phyloP scores from a whole-genome alignment of 2,888 invertebrate genomes.

The Drosophila picticornis region DNA sequence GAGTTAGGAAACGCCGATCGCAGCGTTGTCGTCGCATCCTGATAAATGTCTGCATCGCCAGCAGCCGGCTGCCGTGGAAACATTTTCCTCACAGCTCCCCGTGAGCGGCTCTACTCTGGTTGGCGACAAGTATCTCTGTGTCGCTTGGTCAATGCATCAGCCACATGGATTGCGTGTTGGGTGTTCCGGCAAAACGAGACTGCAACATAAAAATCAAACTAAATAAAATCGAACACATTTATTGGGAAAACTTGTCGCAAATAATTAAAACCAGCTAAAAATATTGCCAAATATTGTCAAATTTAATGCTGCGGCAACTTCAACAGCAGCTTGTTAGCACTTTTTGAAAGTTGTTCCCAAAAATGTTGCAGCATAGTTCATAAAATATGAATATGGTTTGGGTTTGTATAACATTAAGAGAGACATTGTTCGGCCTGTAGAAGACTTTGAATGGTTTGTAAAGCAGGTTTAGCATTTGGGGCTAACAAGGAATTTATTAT shows the following conservation, averaged over 20 bases:
- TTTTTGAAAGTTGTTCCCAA: slow-evolving; percentile 60
- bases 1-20: slow-evolving; percentile 84
- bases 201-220: slow-evolving; percentile 31
- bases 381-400: slow-evolving; percentile 46
- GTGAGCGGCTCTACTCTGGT: slow-evolving; percentile 18
- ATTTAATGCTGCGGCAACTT: slow-evolving; percentile 39
- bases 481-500: slow-evolving; percentile 13
- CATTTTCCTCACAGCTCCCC: slow-evolving; percentile 69
- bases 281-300: slow-evolving; percentile 69
- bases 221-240: slow-evolving; percentile 36
- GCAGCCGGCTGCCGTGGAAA: slow-evolving; percentile 83
- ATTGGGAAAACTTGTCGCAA: slow-evolving; percentile 58
- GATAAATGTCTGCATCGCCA: slow-evolving; percentile 75
- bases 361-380: slow-evolving; percentile 41
- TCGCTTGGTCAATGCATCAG: slow-evolving; percentile 38
- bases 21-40: slow-evolving; percentile 81
- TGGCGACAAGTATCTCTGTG: slow-evolving; percentile 77
- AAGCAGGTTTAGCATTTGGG: slow-evolving; percentile 25
- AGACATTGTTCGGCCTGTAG: slow-evolving; percentile 48
- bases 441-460: slow-evolving; percentile 17
- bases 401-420: slow-evolving; percentile 24
- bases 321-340: slow-evolving; percentile 60
- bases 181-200: slow-evolving; percentile 48
- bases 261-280: slow-evolving; percentile 48
- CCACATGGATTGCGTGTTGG: slow-evolving; percentile 63